Evolutionary conservation across 2,113 vertebrate species (phyloP), one percentile per base, ranked within the genome.

Genomic region (Mormyrus iriodes): DNA sequence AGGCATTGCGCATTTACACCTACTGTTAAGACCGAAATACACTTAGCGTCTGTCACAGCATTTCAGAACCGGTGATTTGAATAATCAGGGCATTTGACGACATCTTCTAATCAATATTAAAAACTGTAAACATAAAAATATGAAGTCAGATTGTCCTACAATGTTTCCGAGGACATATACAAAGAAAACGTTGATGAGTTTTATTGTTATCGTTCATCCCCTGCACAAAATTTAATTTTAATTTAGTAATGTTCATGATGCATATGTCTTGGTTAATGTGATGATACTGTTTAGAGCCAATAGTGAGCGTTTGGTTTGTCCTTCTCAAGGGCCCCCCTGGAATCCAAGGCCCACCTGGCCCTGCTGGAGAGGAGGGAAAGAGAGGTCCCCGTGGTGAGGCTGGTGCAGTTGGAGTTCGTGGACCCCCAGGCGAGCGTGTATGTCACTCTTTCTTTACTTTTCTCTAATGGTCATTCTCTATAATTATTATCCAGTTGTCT

Each of bases 291-390:
- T 39, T 31, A 17, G 69, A 76, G 69, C 69, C 69, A 76, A 19
- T 39, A 76, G 69, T 19, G 12, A 76, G 15, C 31, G 17, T 76
- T 39, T 0, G 19, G 17, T 53, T 44, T 91, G 24, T 89, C 3
- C 2, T 89, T 85, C 82, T 58, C 24, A 91, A 99, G 98, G 98
- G 98, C 90, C 94, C 93, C 0, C 76, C 94, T 91, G 98, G 98
- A 93, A 91, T 96, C 92, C 97, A 97, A 93, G 98, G 98, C 69
- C 96, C 97, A 92, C 96, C 97, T 27, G 98, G 98, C 91, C 94
- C 98, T 0, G 88, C 96, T 84, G 98, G 98, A 0, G 98, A 99
- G 92, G 98, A 99, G 94, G 98, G 98, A 93, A 99, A 99, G 95
- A 97, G 98, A 96, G 98, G 98, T 95, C 90, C 97, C 76, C 97